Evolutionary conservation across 2,888 invertebrate genomes (phyloP).

Genomic region (Acleris laterana): DNA sequence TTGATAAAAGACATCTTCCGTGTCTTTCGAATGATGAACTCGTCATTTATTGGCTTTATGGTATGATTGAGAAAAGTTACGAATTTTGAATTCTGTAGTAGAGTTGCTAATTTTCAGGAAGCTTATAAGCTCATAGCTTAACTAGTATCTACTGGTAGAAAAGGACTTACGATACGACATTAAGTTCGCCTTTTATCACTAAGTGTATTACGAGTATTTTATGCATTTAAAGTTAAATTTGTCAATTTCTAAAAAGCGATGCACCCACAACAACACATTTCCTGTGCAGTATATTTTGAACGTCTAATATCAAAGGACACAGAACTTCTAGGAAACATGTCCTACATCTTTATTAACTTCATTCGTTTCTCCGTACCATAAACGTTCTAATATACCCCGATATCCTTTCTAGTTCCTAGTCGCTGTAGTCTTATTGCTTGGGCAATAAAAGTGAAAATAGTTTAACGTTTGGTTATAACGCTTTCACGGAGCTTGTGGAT

Average conservation of each 20-base stretch:
- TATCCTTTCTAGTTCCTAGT: constrained; percentile 45
- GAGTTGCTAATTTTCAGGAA: too few species aligned
- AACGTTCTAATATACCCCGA: constrained; percentile 33
- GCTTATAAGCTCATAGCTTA: too few species aligned
- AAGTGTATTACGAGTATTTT: too few species aligned
- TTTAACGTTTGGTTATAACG: constrained; percentile 40
- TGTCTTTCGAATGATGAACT: not conserved
- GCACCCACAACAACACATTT: constrained; percentile 2
- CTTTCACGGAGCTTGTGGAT: constrained; percentile 58
- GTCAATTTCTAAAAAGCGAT: not conserved
- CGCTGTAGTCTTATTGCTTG: constrained; percentile 34
- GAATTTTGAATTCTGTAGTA: too few species aligned
- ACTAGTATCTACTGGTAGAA: too few species aligned
- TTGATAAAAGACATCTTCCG: not conserved
- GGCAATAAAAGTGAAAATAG: constrained; percentile 44
- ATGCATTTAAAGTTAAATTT: not conserved
- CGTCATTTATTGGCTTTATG: not conserved
- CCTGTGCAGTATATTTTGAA: constrained; percentile 26
- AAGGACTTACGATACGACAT: too few species aligned
- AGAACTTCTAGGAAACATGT: constrained; percentile 47
- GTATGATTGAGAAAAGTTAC: too few species aligned
- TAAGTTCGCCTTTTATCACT: too few species aligned
- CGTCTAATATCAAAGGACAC: constrained; percentile 39
- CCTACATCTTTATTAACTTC: constrained; percentile 54
- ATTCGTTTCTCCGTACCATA: constrained; percentile 54